Evolutionary conservation across 2,797 vertebrate genomes (phyloP), one percentile per base, ranked within the genome.

Genomic region (Staurois parvus): DNA sequence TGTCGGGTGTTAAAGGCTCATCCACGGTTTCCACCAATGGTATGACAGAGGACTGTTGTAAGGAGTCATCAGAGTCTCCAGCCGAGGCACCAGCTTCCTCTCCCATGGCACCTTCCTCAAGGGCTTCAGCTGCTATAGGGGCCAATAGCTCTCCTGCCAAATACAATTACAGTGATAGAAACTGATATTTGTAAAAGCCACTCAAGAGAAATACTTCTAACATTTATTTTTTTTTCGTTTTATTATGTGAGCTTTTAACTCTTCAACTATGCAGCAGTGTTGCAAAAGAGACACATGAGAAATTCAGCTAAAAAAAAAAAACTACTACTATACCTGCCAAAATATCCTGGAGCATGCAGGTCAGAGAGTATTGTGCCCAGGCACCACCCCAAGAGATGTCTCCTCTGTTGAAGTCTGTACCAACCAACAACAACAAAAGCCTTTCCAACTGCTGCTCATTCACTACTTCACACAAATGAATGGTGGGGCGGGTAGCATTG

Each of bases 351-450:
- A 99, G 94, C 98, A 99, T 99, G 88, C 98, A 99, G 10, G 97
- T 99, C 90, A 99, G 95, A 67, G 98, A 99, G 92, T 99, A 99
- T 76, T 99, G 98, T 76, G 98, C 98, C 98, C 98, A 99, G 30
- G 98, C 98, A 32, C 98, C 98, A 7, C 98, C 98, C 98, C 98
- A 99, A 68, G 97, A 98, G 91, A 99, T 99, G 91, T 99, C 98
- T 81, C 98, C 98, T 75, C 98, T 94, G 90, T 99, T 99, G 84
- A 99, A 99, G 90, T 99, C 98, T 0, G 98, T 99, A 86, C 98
- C 98, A 86, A 99, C 98, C 0, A 99, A 93, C 52, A 99, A 95
- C 4, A 99, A 92, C 15, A 99, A 92, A n/a, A 99, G 94, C 83
- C 98, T 95, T 91, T 99, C 98, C 88, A 99, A 93, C 1, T 99